Evolutionary conservation across 2,888 invertebrate genomes (phyloP).

Genomic region (Boloria euphrosyne): DNA sequence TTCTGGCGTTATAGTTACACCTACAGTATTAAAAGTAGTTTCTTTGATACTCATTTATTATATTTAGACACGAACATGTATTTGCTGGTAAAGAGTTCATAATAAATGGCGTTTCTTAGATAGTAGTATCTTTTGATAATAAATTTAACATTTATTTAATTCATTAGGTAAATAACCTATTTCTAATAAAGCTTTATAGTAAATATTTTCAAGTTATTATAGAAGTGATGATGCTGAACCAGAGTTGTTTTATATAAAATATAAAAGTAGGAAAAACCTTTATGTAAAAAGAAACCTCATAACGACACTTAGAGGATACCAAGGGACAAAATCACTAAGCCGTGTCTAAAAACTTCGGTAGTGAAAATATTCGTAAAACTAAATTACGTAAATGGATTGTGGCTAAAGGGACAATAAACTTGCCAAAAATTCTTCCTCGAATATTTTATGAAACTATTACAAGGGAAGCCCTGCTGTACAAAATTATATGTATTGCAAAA

Average conservation of each 20-base stretch:
- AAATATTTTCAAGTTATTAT: no score
- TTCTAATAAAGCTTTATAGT: background rate
- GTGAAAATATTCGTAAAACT: constrained; percentile 6
- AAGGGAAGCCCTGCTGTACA: no score
- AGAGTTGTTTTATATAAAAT: background rate
- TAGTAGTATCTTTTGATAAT: no score
- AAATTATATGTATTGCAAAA: no score
- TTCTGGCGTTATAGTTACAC: no score
- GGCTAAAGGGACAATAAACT: background rate
- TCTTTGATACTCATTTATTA: no score
- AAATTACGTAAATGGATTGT: constrained; percentile 13
- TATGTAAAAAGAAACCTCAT: background rate
- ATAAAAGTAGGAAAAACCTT: background rate
- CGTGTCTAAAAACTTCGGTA: constrained; percentile 1
- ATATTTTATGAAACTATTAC: no score
- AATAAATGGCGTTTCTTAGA: no score
- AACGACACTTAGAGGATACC: constrained; percentile 8
- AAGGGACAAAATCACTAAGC: background rate
- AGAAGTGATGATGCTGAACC: background rate
- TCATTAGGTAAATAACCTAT: background rate
- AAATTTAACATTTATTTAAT: no score
- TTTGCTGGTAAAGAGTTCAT: no score
- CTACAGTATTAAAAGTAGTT: no score
- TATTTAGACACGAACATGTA: no score
- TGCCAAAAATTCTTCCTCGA: background rate